A percentile compares a stretch with the other conserved stretches of the same genome.
Conservation (phyloP, 37 sponge, comb jelly and placozoan species). For the Oscarella lobularis region DNA sequence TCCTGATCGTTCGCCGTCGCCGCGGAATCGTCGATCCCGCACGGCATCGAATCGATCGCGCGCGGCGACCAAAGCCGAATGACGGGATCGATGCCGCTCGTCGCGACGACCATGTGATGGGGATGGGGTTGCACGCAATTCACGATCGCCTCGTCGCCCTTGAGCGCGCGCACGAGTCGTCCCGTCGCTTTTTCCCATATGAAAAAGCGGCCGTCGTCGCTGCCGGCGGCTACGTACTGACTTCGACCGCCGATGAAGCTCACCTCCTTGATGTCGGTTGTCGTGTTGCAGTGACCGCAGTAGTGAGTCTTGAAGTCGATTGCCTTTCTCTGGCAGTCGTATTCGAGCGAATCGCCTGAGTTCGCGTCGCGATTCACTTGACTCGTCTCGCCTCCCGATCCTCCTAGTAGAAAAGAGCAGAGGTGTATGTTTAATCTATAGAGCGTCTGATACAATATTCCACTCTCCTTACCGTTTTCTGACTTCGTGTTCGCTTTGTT, state of each 20-base stretch:
- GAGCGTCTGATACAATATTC: too few species aligned
- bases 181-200: slow-evolving; percentile 74
- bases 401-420: too few species aligned
- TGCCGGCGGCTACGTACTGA: slow-evolving; percentile 81
- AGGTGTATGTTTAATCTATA: too few species aligned
- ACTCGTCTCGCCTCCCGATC: too few species aligned
- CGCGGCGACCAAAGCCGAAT: slow-evolving; percentile 65
- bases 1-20: not conserved
- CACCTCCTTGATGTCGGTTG: slow-evolving; percentile 98
- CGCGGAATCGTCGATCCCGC: not conserved
- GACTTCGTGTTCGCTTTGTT: not conserved
- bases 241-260: slow-evolving; percentile 73
- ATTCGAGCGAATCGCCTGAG: too few species aligned
- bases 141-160: slow-evolving; percentile 65
- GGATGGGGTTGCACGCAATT: slow-evolving; percentile 92
- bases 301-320: slow-evolving; percentile 54
- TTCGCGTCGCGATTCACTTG: too few species aligned
- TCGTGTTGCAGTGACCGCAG: slow-evolving; percentile 78
- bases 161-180: slow-evolving; percentile 45
- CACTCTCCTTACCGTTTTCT: too few species aligned
- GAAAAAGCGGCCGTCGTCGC: slow-evolving; percentile 84
- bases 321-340: too few species aligned
- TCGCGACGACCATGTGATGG: slow-evolving; percentile 30
- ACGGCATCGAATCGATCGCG: not conserved
- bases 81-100: slow-evolving; percentile 77